A percentile compares a stretch with the other conserved stretches of the same genome.
Evolutionary conservation across 2,888 invertebrate species (phyloP).

Genomic region (Adelphocoris suturalis): DNA sequence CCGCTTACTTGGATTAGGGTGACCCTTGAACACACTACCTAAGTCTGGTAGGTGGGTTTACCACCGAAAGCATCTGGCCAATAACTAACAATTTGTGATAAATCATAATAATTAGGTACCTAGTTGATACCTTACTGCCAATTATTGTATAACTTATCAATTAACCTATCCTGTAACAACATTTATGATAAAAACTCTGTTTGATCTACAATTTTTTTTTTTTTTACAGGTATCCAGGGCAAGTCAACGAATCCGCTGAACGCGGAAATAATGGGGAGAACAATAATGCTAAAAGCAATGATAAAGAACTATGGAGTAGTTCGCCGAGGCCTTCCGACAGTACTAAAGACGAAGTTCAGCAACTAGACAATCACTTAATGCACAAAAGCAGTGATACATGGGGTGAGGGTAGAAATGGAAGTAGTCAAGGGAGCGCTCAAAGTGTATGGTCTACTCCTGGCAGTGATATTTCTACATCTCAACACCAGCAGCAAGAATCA

Average conservation of each 20-base stretch:
- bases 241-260: conserved; percentile 79
- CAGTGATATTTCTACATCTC: conserved; percentile 57
- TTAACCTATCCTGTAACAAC: no score
- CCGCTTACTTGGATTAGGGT: no score
- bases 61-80: no score
- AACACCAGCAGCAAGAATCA: conserved; percentile 45
- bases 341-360: conserved; percentile 60
- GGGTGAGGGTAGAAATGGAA: conserved; percentile 42
- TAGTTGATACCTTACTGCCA: no score
- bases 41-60: no score
- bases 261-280: conserved; percentile 73
- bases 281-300: conserved; percentile 61
- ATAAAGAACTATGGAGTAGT: conserved; percentile 68
- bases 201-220: conserved; percentile 38
- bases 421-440: conserved; percentile 27
- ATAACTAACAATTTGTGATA: no score
- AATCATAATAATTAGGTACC: no score
- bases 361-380: conserved; percentile 62
- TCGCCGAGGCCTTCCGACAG: conserved; percentile 61
- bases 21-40: no score
- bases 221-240: conserved; percentile 77
- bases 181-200: no score
- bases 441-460: conserved; percentile 67
- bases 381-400: conserved; percentile 59
- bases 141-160: no score